A percentile compares a stretch with the other conserved stretches of the same genome.
Evolutionary conservation across 1,140 invertebrate genomes (phyloP).

Genomic region (Sinonovacula constricta): DNA sequence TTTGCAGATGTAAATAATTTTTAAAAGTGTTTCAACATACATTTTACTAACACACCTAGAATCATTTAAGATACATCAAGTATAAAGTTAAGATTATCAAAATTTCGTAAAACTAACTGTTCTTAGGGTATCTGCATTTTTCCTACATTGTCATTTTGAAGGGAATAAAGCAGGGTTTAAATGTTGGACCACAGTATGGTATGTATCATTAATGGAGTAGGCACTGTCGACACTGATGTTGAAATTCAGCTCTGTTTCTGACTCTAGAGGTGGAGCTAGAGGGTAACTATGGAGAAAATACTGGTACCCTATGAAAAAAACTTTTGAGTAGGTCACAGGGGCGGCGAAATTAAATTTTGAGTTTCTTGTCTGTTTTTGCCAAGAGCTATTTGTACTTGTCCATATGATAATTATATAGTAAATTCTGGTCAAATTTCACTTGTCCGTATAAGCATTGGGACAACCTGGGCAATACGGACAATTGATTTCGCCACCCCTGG

Average conservation of each 20-base stretch:
- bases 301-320: slow-evolving; percentile 16
- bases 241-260: too few species aligned
- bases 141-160: slow-evolving; percentile 17
- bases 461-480: slow-evolving; percentile 6
- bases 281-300: slow-evolving; percentile 17
- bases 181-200: too few species aligned
- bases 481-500: too few species aligned
- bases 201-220: slow-evolving; percentile 10
- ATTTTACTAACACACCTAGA: slow-evolving; percentile 11
- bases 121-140: slow-evolving; percentile 16
- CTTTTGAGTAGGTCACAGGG: slow-evolving; percentile 8
- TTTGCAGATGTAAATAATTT: slow-evolving; percentile 11
- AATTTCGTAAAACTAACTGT: slow-evolving; percentile 5
- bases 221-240: slow-evolving; percentile 10
- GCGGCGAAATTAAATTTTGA: slow-evolving; percentile 17
- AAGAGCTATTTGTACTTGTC: too few species aligned
- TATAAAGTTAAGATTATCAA: too few species aligned
- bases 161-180: slow-evolving; percentile 4
- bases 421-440: background rate
- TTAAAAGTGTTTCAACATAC: slow-evolving; percentile 16
- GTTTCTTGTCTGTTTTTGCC: slow-evolving; percentile 12
- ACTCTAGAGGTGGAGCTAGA: too few species aligned
- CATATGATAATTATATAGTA: too few species aligned
- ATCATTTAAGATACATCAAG: slow-evolving; percentile 12
- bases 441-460: slow-evolving; percentile 5